Evolutionary conservation across 64 coral and sea anemone species (phyloP), one percentile per base, ranked within the genome.

Genomic region (Orbicella faveolata): DNA sequence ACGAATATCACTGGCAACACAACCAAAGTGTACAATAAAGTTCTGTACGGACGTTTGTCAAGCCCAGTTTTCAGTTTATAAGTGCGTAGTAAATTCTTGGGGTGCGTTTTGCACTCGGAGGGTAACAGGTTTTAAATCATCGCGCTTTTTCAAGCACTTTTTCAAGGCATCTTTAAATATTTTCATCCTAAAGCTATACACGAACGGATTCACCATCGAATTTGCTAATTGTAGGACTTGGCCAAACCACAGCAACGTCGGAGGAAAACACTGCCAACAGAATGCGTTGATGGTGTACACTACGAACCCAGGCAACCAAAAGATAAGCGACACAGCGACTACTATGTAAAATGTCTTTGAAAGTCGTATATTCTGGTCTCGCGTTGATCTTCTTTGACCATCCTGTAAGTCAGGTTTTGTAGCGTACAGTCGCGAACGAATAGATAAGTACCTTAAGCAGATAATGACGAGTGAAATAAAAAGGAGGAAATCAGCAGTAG

Each of bases 151-250:
- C 20, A 1, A 21, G 41, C 41, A 48, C 9, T 52, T 44, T 52
- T 17, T 51, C 36, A 77, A 21, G 20, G 75, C 75, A 52, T 77
- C 41, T 52, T 52, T 77, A 53, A 77, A 77, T 51, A 77, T 51
- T 9, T 39, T 39, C 75, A 77, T 77, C 75, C 44, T 77, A 51
- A 77, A 52, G 37, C 37, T 77, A 20, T 77, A 77, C 19, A 77
- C 39, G 17, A 77, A 77, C 0, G 75, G 75, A 52, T 77, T 77
- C 1, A 51, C 75, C 75, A 52, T 52, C 21, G 75, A 77, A 52
- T 77, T 77, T 9, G 20, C 37, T 34, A 77, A 77, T 7, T 34
- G 75, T 2, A 77, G 19, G 51, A 18, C 44, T 53, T 6, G 9
- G 10, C 23, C 37, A 39, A 77, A 21, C 39, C 17, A 36, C 37